These are phyloP conservation scores for Stegodyphus dumicola DNA, from an alignment of 1,140 invertebrate species.

Conservation along the genomic window DNA sequence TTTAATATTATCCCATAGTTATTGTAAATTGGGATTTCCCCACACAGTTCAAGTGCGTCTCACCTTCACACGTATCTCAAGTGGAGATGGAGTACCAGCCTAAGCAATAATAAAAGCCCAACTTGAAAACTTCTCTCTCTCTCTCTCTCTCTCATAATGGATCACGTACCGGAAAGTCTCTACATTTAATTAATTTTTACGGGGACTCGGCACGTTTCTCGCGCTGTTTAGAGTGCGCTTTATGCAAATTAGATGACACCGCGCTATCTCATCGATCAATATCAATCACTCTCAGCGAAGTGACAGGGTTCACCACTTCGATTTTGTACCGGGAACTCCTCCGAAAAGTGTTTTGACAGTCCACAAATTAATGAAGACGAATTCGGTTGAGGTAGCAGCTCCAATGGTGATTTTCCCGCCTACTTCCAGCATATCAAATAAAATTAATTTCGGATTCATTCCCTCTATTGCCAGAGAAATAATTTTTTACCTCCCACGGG, in stretches of 20 bases:
- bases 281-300: constrained; percentile 28
- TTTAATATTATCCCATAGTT: not conserved
- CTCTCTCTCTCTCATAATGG: constrained; percentile 2
- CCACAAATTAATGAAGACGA: constrained; percentile 55
- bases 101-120: not conserved
- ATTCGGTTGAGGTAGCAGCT: constrained; percentile 4
- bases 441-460: too few relatives aligned
- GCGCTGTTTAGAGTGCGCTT: not conserved
- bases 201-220: not conserved
- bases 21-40: not conserved
- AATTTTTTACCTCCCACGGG: too few relatives aligned
- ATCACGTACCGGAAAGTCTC: constrained; percentile 16
- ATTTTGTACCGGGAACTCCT: constrained; percentile 1
- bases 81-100: not conserved
- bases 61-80: not conserved
- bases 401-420: too few relatives aligned
- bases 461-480: too few relatives aligned
- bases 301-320: constrained; percentile 25
- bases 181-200: constrained; percentile 28
- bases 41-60: not conserved
- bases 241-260: constrained; percentile 42
- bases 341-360: constrained; percentile 47
- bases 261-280: constrained; percentile 17
- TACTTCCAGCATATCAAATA: too few relatives aligned
- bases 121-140: not conserved